Base-by-base conservation (phyloP, 2,797 vertebrate genomes). In the Spea hammondii region DNA sequence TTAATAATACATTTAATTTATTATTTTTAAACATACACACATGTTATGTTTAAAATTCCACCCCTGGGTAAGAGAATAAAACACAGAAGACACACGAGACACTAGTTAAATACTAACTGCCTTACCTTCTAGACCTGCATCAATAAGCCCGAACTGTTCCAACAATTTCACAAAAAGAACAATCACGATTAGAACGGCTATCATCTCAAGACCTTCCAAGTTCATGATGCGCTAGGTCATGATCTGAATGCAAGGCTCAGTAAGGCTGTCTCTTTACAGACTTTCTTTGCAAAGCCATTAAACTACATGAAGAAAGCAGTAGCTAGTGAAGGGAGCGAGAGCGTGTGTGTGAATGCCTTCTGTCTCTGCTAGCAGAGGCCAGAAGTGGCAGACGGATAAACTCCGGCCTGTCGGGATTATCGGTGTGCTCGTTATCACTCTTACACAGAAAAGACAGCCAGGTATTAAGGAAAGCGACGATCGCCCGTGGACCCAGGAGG, bases 181-280 rank as follows among this genome's bases (percentile, higher is more conserved):
- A 91, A 98, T 93, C 86, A 97, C 92, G 89, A 96, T 91, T 87
- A 99, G 90, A 84, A 99, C 96, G 0, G 91, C 97, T 85, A 98
- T 98, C 97, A 99, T 99, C 85, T 99, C 96, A 88, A 99, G 94
- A 84, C 97, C 97, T 90, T 99, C 97, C 91, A 97, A 92, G 94
- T 97, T 97, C 96, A 98, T 96, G 90, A 85, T 92, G 90, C 92
- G 91, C 85, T 88, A 88, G 92, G 93, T 96, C 95, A 96, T 93
- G 88, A 89, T 91, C 90, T 90, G 87, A 88, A 88, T 90, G 88
- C 89, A 88, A 90, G 88, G 87, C 86, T 0, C 86, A 89, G 87
- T 45, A 75, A 87, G 89, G 86, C 82, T 89, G 78, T 91, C 88
- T 84, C 85, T 84, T 84, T 86, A 80, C 86, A 11, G 88, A 84